Conservation (phyloP, 2,888 invertebrate species). For the Platypus cylindrus region DNA sequence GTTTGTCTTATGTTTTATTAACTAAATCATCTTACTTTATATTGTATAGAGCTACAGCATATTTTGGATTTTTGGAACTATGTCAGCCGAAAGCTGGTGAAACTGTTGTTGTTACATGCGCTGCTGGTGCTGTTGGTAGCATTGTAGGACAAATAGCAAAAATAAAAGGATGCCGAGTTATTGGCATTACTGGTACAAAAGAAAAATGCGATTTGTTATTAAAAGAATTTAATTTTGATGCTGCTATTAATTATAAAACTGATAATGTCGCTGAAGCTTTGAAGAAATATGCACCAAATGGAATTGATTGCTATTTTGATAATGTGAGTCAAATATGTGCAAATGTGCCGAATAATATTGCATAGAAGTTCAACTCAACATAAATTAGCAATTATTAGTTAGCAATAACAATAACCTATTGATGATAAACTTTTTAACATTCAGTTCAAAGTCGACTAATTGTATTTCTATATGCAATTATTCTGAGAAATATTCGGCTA, state of each 20-base stretch:
- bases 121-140: slow-evolving; percentile 68
- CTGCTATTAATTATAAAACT: slow-evolving; percentile 60
- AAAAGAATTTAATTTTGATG: slow-evolving; percentile 52
- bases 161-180: slow-evolving; percentile 43
- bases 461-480: too few species aligned
- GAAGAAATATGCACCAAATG: slow-evolving; percentile 50
- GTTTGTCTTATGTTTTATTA: background rate
- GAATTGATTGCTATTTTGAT: slow-evolving; percentile 66
- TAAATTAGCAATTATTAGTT: too few species aligned
- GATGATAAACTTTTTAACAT: too few species aligned
- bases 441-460: too few species aligned
- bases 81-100: slow-evolving; percentile 60
- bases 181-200: slow-evolving; percentile 59
- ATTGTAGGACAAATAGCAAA: slow-evolving; percentile 71
- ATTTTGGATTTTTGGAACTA: slow-evolving; percentile 59
- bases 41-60: slow-evolving; percentile 48
- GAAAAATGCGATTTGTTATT: slow-evolving; percentile 56
- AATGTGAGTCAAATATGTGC: too few species aligned
- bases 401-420: too few species aligned
- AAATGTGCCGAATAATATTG: too few species aligned
- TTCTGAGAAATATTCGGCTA: too few species aligned
- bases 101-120: slow-evolving; percentile 59
- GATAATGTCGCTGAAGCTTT: slow-evolving; percentile 41
- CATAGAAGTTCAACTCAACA: too few species aligned
- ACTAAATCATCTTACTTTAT: too few species aligned